These are phyloP conservation scores for Mionectes macconnelli DNA, from an alignment of 2,113 vertebrate genomes.

Conservation along the genomic window DNA sequence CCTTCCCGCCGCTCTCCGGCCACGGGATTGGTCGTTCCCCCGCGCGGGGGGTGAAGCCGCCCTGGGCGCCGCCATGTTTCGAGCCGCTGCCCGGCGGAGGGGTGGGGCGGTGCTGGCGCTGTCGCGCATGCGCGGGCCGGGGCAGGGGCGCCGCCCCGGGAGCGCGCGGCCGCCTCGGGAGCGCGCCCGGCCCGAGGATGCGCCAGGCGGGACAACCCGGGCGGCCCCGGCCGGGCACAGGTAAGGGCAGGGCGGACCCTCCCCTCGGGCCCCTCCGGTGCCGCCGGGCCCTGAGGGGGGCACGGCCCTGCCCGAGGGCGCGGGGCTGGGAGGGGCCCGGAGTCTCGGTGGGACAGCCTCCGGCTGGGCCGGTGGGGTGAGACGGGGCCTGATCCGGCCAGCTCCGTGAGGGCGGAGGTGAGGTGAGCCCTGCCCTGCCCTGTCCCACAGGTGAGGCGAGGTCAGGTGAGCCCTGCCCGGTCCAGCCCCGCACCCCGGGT, in stretches of 20 bases:
- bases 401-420: background rate
- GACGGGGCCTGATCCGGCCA: background rate
- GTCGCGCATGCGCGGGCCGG: background rate
- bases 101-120: rapidly evolving
- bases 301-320: background rate
- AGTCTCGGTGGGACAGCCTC: background rate
- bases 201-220: background rate
- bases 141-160: background rate
- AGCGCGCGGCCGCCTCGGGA: background rate
- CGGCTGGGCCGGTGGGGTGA: background rate
- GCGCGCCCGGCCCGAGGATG: background rate
- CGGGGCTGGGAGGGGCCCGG: background rate
- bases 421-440: background rate
- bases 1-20: rapidly evolving
- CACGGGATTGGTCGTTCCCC: rapidly evolving
- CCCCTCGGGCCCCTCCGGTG: too few species aligned
- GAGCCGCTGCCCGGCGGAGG: background rate
- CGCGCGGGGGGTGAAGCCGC: rapidly evolving
- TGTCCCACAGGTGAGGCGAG: background rate
- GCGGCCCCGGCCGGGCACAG: background rate
- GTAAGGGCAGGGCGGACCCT: background rate
- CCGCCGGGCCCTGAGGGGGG: too few species aligned
- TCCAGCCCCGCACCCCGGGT: background rate
- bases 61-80: rapidly evolving
- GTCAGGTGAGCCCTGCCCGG: background rate